These are phyloP conservation scores for Riparia riparia DNA, from an alignment of 2,113 vertebrate genomes.

Conservation along the genomic window DNA sequence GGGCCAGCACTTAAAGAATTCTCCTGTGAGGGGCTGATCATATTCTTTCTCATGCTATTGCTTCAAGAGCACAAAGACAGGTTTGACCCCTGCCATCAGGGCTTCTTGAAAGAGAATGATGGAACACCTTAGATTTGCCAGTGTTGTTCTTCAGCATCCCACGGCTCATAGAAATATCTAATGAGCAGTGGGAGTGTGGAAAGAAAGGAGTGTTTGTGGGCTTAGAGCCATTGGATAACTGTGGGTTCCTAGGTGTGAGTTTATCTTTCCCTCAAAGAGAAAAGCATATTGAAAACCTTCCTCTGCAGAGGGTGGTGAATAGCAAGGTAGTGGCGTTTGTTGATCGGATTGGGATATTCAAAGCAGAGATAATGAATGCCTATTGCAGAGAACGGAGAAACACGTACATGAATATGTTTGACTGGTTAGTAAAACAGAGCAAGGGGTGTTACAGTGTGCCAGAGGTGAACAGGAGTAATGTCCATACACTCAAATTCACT, in stretches of 20 bases:
- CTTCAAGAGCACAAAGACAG: not conserved
- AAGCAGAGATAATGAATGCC: not conserved
- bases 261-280: not conserved
- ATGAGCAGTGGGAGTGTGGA: not conserved
- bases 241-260: not conserved
- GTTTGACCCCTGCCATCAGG: too few species aligned
- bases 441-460: not conserved
- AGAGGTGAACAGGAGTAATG: not conserved
- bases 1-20: not conserved
- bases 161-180: not conserved
- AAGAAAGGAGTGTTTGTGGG: not conserved
- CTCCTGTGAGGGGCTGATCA: not conserved
- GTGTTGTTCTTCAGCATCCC: not conserved
- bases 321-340: not conserved
- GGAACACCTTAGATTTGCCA: not conserved
- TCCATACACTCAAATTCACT: not conserved
- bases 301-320: not conserved
- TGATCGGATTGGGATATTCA: not conserved
- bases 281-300: not conserved
- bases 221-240: not conserved
- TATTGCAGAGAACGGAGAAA: not conserved
- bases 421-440: not conserved
- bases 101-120: too few species aligned
- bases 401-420: not conserved
- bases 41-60: not conserved